Evolutionary conservation across 2,797 vertebrate species (phyloP).

Genomic region (Pitangus sulphuratus): DNA sequence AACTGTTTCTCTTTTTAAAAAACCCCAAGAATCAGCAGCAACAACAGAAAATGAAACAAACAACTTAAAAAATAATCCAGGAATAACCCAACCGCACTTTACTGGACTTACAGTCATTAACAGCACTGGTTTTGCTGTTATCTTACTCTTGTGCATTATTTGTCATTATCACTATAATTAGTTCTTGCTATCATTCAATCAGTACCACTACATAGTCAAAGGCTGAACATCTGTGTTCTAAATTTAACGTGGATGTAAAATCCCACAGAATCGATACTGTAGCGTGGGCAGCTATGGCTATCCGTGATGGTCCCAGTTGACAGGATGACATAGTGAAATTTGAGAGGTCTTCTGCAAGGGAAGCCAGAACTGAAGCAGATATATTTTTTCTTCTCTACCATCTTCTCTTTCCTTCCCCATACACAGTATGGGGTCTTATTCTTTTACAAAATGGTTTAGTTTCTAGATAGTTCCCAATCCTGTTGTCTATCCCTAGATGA

Average conservation of each 20-base stretch:
- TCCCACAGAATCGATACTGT: not conserved
- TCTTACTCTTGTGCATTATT: not conserved
- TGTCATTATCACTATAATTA: not conserved
- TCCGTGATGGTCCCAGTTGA: not conserved
- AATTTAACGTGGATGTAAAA: not conserved
- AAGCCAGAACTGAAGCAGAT: not conserved
- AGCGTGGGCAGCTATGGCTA: not conserved
- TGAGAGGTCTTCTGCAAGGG: not conserved
- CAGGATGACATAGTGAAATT: not conserved
- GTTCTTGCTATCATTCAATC: not conserved
- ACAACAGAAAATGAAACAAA: not conserved
- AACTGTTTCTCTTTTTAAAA: not conserved
- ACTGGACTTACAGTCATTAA: not conserved
- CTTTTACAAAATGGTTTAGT: not conserved
- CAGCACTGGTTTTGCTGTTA: not conserved
- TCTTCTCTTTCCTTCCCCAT: not conserved
- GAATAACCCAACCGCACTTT: not conserved
- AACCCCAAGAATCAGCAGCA: not conserved
- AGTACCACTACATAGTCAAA: not conserved
- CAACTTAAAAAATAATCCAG: not conserved
- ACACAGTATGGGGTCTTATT: not conserved
- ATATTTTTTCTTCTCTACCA: not conserved
- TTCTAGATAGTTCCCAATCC: not conserved
- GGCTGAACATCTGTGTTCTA: not conserved
- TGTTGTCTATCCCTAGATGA: not conserved